These are phyloP conservation scores for Arrhopalites spinosus DNA, from an alignment of 2,888 invertebrate genomes.

Conservation along the genomic window DNA sequence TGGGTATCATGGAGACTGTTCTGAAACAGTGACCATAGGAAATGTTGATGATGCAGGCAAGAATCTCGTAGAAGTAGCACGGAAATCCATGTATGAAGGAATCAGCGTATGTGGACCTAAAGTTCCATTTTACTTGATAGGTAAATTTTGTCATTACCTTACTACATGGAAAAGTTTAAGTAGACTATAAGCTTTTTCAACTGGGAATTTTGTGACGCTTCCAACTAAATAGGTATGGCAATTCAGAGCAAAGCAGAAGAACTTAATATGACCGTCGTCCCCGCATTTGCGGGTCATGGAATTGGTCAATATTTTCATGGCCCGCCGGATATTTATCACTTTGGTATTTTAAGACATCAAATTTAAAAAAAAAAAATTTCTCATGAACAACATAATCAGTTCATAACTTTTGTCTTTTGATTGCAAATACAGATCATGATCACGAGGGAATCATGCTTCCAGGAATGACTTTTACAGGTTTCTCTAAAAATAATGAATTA, in stretches of 20 bases:
- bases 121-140: slow-evolving; percentile 62
- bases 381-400: too few species aligned
- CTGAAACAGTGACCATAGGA: slow-evolving; percentile 83
- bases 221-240: slow-evolving; percentile 64
- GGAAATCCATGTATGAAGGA: slow-evolving; percentile 70
- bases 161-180: too few species aligned
- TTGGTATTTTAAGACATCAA: slow-evolving; percentile 67
- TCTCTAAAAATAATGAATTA: background rate
- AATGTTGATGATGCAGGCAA: slow-evolving; percentile 75
- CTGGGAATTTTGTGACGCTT: too few species aligned
- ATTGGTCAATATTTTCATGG: slow-evolving; percentile 92
- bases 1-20: slow-evolving; percentile 91
- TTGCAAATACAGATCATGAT: slow-evolving; percentile 52
- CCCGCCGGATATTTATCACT: slow-evolving; percentile 86
- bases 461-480: slow-evolving; percentile 95
- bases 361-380: too few species aligned
- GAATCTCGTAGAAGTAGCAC: slow-evolving; percentile 72
- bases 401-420: too few species aligned
- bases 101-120: slow-evolving; percentile 65
- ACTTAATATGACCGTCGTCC: slow-evolving; percentile 71
- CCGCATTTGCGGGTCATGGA: slow-evolving; percentile 87
- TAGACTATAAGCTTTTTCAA: too few species aligned
- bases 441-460: slow-evolving; percentile 67
- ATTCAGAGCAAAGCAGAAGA: slow-evolving; percentile 70
- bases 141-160: slow-evolving; percentile 58